A percentile compares a stretch with the other conserved stretches of the same genome.
Evolutionary conservation across 2,797 vertebrate genomes (phyloP).

Genomic region (Lophura swinhoii): DNA sequence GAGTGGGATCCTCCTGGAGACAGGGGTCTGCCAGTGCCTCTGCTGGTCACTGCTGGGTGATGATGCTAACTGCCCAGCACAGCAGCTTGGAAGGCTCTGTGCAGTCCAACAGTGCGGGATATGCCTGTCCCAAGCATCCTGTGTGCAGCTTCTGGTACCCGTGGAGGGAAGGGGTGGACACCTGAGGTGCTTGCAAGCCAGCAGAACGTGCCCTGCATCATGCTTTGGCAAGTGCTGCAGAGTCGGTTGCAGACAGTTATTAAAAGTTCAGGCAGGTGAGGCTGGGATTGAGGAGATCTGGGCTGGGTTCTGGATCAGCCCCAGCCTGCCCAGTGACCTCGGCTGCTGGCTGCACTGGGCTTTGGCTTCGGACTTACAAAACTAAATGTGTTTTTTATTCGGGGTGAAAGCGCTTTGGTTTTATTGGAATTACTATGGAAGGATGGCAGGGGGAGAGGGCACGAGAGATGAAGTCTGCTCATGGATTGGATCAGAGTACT

Average conservation of each 20-base stretch:
- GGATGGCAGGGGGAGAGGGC: background rate
- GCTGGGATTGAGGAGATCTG: background rate
- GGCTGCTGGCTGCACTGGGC: background rate
- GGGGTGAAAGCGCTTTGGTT: background rate
- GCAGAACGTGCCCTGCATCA: background rate
- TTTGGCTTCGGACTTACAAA: background rate
- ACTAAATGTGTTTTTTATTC: background rate
- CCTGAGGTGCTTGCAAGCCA: background rate
- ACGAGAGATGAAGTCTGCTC: slow-evolving; percentile 32
- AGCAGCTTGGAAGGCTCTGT: background rate
- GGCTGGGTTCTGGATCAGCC: background rate
- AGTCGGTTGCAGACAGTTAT: background rate
- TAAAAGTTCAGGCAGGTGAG: background rate
- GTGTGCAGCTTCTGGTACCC: background rate
- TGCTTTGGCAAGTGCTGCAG: background rate
- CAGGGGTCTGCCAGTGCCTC: background rate
- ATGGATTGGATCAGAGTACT: slow-evolving; percentile 37
- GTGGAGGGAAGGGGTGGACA: background rate
- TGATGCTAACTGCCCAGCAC: background rate
- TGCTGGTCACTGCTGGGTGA: background rate
- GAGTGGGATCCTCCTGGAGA: background rate
- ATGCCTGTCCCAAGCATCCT: background rate
- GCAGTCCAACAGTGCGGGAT: too few relatives aligned
- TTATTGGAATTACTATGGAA: background rate
- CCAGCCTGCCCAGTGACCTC: background rate